Evolutionary conservation across 1,140 invertebrate genomes (phyloP), one percentile per base, ranked within the genome.

Genomic region (Papilio machaon): DNA sequence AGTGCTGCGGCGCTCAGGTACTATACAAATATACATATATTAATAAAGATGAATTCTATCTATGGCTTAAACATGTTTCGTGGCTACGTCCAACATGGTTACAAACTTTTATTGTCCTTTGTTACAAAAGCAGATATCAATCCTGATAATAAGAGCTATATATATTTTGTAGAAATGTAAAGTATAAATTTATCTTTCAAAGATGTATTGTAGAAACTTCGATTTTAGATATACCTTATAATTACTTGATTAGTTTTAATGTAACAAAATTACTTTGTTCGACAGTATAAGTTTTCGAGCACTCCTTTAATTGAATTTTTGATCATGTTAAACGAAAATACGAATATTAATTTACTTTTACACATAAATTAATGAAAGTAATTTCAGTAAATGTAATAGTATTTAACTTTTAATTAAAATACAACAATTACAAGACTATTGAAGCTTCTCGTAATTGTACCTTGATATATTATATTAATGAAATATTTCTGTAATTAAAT

Each of bases 1-100:
- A 91, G 73, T 95, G 94, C 86, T 92, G 89, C 67, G 87, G 86
- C 23, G 82, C 91, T 75, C 92, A 95, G 79, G 77, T 79, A 79
- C 11, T 58, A 2, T 64, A 0, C 60, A 52, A 58, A 19, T 6
- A 52, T 52, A 49, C 15, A 54, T 52, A 6, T 2, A 9, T 2
- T n/a, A 9, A 19, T 17, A n/a, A 19, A 2, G 17, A 19, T 19
- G 17, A 58, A 58, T n/a, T 15, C 4, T 49, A 52, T 3, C 13
- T 15, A 17, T 52, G 49, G 15, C 13, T 15, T 15, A 13, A 15
- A 52, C 49, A 52, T 52, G 13, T 3, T 49, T 49, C 13, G 10
- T 13, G 4, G 38, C 38, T 43, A 49, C 5, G 13, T 15, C 49
- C 15, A 52, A 52, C 13, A 52, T 52, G 5, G 49, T 52, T 3